phyloP scores from a whole-genome alignment of 2,797 vertebrate species.

The Thalassophryne amazonica region DNA sequence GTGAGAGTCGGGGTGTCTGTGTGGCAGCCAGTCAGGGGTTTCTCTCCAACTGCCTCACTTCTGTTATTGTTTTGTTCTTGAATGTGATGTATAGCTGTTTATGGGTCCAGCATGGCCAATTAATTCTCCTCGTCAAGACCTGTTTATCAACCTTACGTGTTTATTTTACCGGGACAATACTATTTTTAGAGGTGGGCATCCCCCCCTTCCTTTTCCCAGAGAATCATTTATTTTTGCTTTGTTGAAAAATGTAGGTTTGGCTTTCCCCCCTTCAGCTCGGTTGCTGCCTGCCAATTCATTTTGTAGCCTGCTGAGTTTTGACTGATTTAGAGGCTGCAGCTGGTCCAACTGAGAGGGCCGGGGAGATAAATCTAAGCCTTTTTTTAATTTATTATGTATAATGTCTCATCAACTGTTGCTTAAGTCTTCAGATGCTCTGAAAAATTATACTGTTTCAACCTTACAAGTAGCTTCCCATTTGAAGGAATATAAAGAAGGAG shows the following conservation, averaged over 20 bases:
- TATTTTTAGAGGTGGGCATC: slow-evolving; percentile 75
- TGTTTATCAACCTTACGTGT: slow-evolving; percentile 75
- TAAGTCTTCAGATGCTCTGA: slow-evolving; percentile 64
- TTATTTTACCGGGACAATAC: slow-evolving; percentile 65
- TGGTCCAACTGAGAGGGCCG: slow-evolving; percentile 55
- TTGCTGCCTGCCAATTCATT: slow-evolving; percentile 67
- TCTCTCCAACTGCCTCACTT: slow-evolving; percentile 50
- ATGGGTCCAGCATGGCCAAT: slow-evolving; percentile 74
- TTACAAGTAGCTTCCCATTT: slow-evolving; percentile 59
- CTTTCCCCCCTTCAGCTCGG: slow-evolving; percentile 37
- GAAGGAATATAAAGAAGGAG: slow-evolving; percentile 27
- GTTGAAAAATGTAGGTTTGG: slow-evolving; percentile 59
- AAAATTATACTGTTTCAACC: slow-evolving; percentile 63
- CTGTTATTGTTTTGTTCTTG: slow-evolving; percentile 70
- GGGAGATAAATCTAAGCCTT: slow-evolving; percentile 69
- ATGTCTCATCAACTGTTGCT: slow-evolving; percentile 73
- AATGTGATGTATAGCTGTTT: slow-evolving; percentile 79
- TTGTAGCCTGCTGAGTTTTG: slow-evolving; percentile 58
- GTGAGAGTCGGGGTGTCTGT: slow-evolving; percentile 26
- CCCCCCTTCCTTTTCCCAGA: slow-evolving; percentile 50
- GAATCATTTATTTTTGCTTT: slow-evolving; percentile 71
- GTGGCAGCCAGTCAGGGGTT: slow-evolving; percentile 39
- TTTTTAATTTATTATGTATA: slow-evolving; percentile 77
- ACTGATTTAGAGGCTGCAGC: slow-evolving; percentile 71
- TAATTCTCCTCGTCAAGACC: slow-evolving; percentile 73